phyloP scores from a whole-genome alignment of 2,888 invertebrate species.

The Sussaba pulchella region DNA sequence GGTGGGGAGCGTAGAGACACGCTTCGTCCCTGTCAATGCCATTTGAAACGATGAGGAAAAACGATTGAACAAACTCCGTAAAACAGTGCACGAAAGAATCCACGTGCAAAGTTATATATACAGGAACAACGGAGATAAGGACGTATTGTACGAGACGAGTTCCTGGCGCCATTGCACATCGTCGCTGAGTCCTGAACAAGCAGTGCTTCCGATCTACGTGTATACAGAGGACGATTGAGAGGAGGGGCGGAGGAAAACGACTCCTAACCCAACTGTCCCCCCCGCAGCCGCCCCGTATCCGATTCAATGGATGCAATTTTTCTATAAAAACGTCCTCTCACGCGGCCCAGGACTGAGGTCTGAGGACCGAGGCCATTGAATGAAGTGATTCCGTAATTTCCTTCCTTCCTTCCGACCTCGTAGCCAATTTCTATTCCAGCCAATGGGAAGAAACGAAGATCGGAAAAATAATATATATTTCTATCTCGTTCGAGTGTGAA shows the following conservation, averaged over 20 bases:
- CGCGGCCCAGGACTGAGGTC: background rate
- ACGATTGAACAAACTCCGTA: background rate
- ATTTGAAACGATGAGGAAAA: conserved; percentile 29
- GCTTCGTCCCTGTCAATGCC: conserved; percentile 14
- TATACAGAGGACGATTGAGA: background rate
- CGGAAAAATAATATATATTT: conserved; percentile 17
- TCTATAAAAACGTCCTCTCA: conserved; percentile 33
- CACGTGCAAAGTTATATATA: conserved; percentile 4
- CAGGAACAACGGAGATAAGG: conserved; percentile 46
- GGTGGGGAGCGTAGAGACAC: conserved; percentile 7
- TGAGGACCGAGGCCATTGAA: conserved; percentile 34
- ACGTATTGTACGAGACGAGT: conserved; percentile 34
- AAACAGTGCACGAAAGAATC: conserved; percentile 14
- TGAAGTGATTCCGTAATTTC: conserved; percentile 53
- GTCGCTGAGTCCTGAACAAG: background rate
- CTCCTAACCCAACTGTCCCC: background rate
- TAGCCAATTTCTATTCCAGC: background rate
- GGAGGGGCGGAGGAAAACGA: too few relatives aligned
- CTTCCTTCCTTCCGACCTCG: conserved; percentile 44
- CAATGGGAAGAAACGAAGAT: conserved; percentile 24
- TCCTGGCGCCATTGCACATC: background rate
- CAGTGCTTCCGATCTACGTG: conserved; percentile 5
- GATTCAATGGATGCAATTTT: conserved; percentile 52
- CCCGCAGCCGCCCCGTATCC: conserved; percentile 7
- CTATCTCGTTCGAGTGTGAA: background rate